Evolutionary conservation across 1,140 invertebrate genomes (phyloP).

Genomic region (Agraylea sexmaculata): DNA sequence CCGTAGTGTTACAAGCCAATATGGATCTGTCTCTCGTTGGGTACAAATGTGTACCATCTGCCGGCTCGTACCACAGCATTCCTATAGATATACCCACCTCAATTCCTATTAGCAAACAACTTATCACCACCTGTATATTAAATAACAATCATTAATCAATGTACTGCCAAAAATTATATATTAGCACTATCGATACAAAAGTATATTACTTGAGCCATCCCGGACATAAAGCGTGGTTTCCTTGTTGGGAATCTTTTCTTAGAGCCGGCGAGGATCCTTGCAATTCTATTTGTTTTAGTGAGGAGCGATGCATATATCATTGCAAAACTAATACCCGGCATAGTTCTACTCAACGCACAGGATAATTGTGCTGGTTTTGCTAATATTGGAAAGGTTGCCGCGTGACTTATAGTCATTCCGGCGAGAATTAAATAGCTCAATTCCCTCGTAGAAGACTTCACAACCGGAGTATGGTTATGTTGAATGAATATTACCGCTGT

Average conservation of each 20-base stretch:
- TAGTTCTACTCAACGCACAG: slow-evolving; percentile 55
- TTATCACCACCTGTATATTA: slow-evolving; percentile 50
- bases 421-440: slow-evolving; percentile 65
- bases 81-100: slow-evolving; percentile 56
- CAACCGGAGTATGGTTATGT: slow-evolving; percentile 67
- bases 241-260: slow-evolving; percentile 71
- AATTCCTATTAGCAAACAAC: slow-evolving; percentile 52
- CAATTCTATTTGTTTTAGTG: slow-evolving; percentile 80
- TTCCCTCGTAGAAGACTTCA: slow-evolving; percentile 72
- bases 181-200: background rate
- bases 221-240: slow-evolving; percentile 56
- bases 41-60: slow-evolving; percentile 49
- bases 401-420: slow-evolving; percentile 40
- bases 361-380: slow-evolving; percentile 53
- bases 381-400: slow-evolving; percentile 53
- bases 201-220: slow-evolving; percentile 33
- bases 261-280: slow-evolving; percentile 68
- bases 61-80: slow-evolving; percentile 58
- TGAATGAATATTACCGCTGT: slow-evolving; percentile 54
- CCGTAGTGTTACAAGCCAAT: slow-evolving; percentile 59
- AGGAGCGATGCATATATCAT: slow-evolving; percentile 75
- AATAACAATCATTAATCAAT: background rate
- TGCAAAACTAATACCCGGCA: slow-evolving; percentile 68
- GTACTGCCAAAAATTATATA: background rate
- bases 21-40: slow-evolving; percentile 42